Conservation (phyloP, 2,797 vertebrate species). For the Philypnodon macrostomus region DNA sequence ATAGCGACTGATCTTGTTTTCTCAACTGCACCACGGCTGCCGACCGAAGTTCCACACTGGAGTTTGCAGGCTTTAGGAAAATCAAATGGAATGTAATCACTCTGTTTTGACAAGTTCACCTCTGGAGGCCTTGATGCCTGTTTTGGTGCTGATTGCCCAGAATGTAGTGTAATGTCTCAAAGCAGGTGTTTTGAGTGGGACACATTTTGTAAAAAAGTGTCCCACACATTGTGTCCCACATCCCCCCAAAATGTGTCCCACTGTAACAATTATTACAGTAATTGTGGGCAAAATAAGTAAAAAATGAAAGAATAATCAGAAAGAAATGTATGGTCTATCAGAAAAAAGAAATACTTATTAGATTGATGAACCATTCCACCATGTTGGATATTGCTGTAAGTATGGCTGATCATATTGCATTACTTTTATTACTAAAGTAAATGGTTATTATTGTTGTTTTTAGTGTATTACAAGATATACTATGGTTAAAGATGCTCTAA, state of each 20-base stretch:
- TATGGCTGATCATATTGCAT: neutral
- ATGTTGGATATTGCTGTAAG: too few species aligned
- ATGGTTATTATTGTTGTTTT: too few species aligned
- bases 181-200: constrained; percentile 9
- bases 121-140: constrained; percentile 17
- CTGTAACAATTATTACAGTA: neutral
- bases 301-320: too few species aligned
- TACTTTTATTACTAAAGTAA: too few species aligned
- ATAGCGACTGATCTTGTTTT: constrained; percentile 71
- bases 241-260: too few species aligned
- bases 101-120: constrained; percentile 47
- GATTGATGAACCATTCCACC: neutral
- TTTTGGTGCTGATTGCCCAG: constrained; percentile 33
- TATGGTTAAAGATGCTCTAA: too few species aligned
- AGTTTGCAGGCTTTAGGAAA: constrained; percentile 60
- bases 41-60: constrained; percentile 53
- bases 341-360: too few species aligned
- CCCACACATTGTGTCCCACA: too few species aligned
- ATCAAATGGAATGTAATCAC: constrained; percentile 55
- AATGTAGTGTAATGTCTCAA: constrained; percentile 13
- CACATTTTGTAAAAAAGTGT: neutral
- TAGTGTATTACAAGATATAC: too few species aligned
- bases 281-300: neutral
- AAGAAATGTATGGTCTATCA: too few species aligned
- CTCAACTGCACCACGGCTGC: constrained; percentile 41